Evolutionary conservation across 2,888 invertebrate genomes (phyloP), one percentile per base, ranked within the genome.

Genomic region (Epistrophella euchroma): DNA sequence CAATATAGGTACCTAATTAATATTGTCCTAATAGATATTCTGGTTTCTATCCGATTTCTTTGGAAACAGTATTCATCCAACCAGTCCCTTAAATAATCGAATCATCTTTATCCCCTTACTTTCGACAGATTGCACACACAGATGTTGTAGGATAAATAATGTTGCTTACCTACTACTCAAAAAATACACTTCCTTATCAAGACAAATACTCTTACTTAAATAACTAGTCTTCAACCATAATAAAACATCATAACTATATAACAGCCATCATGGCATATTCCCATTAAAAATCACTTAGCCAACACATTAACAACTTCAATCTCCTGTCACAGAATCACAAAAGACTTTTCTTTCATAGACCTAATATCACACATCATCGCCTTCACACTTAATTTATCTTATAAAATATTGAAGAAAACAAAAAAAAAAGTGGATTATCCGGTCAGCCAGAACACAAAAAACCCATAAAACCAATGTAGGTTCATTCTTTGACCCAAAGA

Each of bases 401-500:
- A 22, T 25, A 25, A 3, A 2, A 6, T 28, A 32, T 7, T 32
- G 22, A 5, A 13, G 0, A 35, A 13, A 58, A 13, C n/a, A n/a
- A 56, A 56, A 11, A 17, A 50, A 19, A 50, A 52, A 52, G 37
- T 52, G 10, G 68, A 52, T 52, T 52, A 52, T 47, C 50, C 22
- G 66, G 35, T 50, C 50, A 32, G 17, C 15, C 64, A 68, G n/a
- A 32, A 25, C 37, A 37, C 68, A 68, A 19, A 50, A 50, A 68
- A 68, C 37, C 19, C 68, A 68, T 15, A 52, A 68, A 40, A 37
- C 35, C 11, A 50, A 68, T 32, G 22, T 47, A 66, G 25, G 11
- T 47, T 19, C 35, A 68, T 68, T 68, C 47, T 52, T 68, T 68
- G 68, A 68, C 68, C 68, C 25, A 68, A 37, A 35, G 50, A 68